Percentiles rank a stretch among this genome's conserved stretches.
phyloP scores from a whole-genome alignment of 2,113 vertebrate species.

The Caloenas nicobarica region DNA sequence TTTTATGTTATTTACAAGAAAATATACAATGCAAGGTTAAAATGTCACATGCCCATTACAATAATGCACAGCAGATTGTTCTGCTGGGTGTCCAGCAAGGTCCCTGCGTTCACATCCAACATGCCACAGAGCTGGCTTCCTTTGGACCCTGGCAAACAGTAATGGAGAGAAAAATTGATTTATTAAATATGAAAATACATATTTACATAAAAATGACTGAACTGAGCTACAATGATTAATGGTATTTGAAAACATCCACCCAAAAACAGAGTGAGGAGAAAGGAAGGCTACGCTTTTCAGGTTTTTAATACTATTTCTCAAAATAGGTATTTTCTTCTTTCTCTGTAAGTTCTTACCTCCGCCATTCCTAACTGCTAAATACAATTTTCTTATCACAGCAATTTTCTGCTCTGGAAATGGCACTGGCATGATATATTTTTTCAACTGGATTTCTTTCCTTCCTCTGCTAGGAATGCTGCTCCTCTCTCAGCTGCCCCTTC shows the following conservation, averaged over 20 bases:
- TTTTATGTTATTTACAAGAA: conserved; percentile 76
- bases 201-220: background rate
- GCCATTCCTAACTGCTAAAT: background rate
- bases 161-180: background rate
- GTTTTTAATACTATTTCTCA: background rate
- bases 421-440: background rate
- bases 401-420: background rate
- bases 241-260: background rate
- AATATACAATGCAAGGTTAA: conserved; percentile 70
- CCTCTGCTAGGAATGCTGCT: background rate
- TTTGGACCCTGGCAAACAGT: conserved; percentile 77
- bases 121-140: conserved; percentile 75
- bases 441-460: background rate
- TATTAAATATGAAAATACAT: background rate
- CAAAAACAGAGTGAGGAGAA: background rate
- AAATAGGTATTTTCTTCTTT: background rate
- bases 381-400: background rate
- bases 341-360: background rate
- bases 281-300: background rate
- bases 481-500: background rate
- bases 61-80: background rate
- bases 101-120: conserved; percentile 82
- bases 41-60: background rate
- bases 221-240: background rate
- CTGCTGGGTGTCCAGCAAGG: background rate